These are phyloP conservation scores for Donacobius atricapilla DNA, from an alignment of 2,113 vertebrate genomes.

Conservation along the genomic window DNA sequence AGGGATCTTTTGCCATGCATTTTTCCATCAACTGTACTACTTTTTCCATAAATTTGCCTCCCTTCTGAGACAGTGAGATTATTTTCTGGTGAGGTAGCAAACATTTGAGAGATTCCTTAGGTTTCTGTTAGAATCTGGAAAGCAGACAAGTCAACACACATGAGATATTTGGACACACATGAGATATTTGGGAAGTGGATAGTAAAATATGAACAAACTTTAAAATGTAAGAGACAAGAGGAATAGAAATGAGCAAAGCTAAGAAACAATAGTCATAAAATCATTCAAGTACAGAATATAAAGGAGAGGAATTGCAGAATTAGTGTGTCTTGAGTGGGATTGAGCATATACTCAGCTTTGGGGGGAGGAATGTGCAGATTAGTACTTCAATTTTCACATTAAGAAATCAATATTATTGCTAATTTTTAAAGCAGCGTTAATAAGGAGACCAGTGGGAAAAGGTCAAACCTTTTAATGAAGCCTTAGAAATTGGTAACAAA, in stretches of 20 bases:
- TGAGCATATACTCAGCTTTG: neutral
- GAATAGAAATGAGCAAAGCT: neutral
- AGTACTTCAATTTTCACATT: neutral
- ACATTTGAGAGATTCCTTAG: neutral
- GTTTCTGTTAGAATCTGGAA: neutral
- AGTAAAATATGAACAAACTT: neutral
- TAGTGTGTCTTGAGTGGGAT: neutral
- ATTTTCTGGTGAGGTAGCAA: neutral
- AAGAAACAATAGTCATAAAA: neutral
- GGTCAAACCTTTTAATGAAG: neutral
- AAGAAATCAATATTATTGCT: neutral
- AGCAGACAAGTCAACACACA: neutral
- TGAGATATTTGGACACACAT: neutral
- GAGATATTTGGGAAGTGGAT: neutral
- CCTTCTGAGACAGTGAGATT: neutral
- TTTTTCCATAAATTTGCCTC: neutral
- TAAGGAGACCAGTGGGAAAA: neutral
- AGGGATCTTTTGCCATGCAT: neutral
- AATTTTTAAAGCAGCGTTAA: neutral
- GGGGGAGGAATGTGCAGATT: neutral
- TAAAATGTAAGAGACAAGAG: neutral
- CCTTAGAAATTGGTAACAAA: neutral
- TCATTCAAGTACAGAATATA: neutral
- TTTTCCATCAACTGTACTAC: neutral
- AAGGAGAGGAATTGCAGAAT: neutral